Conservation (phyloP, 1,140 invertebrate genomes). For the Stratiolaelaps scimitus region DNA sequence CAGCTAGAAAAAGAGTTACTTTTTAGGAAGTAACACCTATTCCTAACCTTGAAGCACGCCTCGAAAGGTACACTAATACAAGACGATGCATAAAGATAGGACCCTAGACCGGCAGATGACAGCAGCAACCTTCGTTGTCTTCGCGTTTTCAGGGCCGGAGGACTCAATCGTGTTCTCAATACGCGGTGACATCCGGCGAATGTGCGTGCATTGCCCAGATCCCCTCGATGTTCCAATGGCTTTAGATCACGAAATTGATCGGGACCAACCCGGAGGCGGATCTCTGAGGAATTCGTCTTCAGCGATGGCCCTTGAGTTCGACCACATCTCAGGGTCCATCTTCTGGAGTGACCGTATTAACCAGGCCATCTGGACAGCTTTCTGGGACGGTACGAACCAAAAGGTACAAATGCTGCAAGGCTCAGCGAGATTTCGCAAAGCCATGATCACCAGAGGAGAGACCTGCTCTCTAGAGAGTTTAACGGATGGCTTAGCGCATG, state of each 20-base stretch:
- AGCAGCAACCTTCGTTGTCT: neutral
- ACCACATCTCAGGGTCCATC: conserved; percentile 60
- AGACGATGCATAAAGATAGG: too few species aligned
- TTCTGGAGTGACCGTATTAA: conserved; percentile 77
- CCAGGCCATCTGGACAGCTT: conserved; percentile 62
- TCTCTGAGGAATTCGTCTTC: conserved; percentile 65
- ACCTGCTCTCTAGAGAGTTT: too few species aligned
- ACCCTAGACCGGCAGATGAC: neutral
- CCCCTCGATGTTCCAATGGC: conserved; percentile 46
- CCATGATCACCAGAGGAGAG: too few species aligned
- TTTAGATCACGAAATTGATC: conserved; percentile 31
- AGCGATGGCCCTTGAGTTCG: conserved; percentile 69
- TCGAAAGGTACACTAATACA: too few species aligned
- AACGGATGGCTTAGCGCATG: too few species aligned
- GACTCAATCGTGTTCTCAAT: conserved; percentile 65
- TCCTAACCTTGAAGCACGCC: too few species aligned
- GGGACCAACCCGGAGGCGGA: conserved; percentile 45
- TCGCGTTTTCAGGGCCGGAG: conserved; percentile 45
- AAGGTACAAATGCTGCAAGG: conserved; percentile 30
- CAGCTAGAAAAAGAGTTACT: too few species aligned
- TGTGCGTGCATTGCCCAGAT: conserved; percentile 41
- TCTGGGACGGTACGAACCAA: conserved; percentile 60
- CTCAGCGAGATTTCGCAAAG: neutral
- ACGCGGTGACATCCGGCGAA: conserved; percentile 58
- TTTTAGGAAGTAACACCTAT: too few species aligned